Evolutionary conservation across 2,888 invertebrate genomes (phyloP), one percentile per base, ranked within the genome.

Genomic region (Acanthacorydalis orientalis): DNA sequence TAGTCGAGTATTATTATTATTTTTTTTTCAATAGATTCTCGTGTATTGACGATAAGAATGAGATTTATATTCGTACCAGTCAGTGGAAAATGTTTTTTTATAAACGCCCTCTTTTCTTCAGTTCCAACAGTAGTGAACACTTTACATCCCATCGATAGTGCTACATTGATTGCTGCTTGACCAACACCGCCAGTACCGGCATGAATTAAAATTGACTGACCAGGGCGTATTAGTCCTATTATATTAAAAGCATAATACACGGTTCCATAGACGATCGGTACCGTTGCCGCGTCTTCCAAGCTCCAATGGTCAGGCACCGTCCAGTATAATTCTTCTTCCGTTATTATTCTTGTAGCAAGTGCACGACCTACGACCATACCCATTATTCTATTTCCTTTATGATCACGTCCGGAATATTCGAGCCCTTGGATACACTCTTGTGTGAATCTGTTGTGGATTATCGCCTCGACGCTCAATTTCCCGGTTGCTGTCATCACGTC

Each of bases 401-500:
- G 11, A 72, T 47, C 69, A 40, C 73, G 65, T 11, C 80, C 82
- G 8, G 73, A 71, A 50, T 73, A 68, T 53, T 82, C 81, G 51
- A 80, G 74, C 0, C 81, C 81, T 50, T 78, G 68, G 0, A 78
- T 72, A 52, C 73, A 74, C 51, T 75, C 76, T 55, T 61, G 54
- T 31, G 51, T 39, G 7, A 53, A 38, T 42, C 80, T 69, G 0
- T 69, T 73, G 31, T 73, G 71, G 0, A 83, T 83, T 1, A 86
- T 77, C 1, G 85, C 76, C 60, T 92, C 92, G 0, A 80, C 75
- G 3, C 85, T 79, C 4, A 95, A 72, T 57, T 89, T 89, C 1
- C 92, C 93, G 1, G 87, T 89, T 0, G 92, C 87, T 1, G 89
- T 70, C 93, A 95, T 93, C 1, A 95, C 72, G 63, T 95, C 95